Evolutionary conservation across 2,888 invertebrate genomes (phyloP).

Genomic region (Metopia argyrocephala): DNA sequence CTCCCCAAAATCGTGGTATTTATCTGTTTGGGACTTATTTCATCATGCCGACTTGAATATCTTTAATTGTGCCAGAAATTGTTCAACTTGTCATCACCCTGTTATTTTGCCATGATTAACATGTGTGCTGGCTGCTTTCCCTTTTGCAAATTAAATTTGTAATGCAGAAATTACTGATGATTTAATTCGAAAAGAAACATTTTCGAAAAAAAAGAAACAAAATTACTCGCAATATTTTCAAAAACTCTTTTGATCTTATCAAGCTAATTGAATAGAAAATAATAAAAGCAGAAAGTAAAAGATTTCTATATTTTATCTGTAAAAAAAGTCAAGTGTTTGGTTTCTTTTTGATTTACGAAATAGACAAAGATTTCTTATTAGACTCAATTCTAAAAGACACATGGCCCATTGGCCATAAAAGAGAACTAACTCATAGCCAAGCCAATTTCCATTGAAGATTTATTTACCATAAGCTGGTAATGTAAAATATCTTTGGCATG

Average conservation of each 20-base stretch:
- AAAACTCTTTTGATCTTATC: constrained; percentile 47
- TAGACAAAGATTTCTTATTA: neutral
- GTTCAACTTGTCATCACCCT: too few species aligned
- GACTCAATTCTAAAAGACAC: constrained; percentile 16
- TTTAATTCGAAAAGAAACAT: constrained; percentile 24
- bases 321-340: constrained; percentile 34
- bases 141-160: neutral
- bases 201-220: neutral
- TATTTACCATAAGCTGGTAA: constrained; percentile 4
- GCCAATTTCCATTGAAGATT: neutral
- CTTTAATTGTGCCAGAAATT: too few species aligned
- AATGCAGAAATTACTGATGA: neutral
- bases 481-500: constrained; percentile 35
- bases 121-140: neutral
- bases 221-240: neutral
- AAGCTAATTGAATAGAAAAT: constrained; percentile 24
- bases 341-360: constrained; percentile 2
- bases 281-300: neutral
- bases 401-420: constrained; percentile 21
- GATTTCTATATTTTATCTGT: neutral
- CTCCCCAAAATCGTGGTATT: too few species aligned
- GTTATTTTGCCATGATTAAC: neutral
- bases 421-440: neutral
- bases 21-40: too few species aligned
- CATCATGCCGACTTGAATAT: too few species aligned